Evolutionary conservation across 2,797 vertebrate species (phyloP).

Genomic region (Ctenopoma multispine): DNA sequence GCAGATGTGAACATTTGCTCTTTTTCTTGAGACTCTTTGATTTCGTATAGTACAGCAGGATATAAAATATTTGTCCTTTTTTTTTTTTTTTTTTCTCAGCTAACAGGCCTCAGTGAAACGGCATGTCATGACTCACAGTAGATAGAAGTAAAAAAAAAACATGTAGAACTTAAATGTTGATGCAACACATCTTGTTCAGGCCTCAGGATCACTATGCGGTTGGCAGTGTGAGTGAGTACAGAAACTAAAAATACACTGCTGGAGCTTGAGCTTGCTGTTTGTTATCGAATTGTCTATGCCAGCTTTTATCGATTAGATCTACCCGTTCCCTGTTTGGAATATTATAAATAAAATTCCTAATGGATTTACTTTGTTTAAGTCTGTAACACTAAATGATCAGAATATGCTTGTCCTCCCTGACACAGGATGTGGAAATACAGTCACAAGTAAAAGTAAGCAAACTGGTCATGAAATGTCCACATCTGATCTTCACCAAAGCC

Average conservation of each 20-base stretch:
- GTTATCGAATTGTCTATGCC: conserved; percentile 18
- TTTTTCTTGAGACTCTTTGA: conserved; percentile 18
- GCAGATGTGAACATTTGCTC: conserved; percentile 23
- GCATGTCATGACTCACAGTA: conserved; percentile 34
- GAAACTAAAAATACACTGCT: neutral
- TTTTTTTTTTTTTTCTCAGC: neutral
- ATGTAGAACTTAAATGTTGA: conserved; percentile 25
- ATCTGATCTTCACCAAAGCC: no score
- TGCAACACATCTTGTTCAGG: conserved; percentile 35
- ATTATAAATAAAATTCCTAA: conserved; percentile 46
- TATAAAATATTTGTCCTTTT: conserved; percentile 16
- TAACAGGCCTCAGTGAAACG: conserved; percentile 17
- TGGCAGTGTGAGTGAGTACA: neutral
- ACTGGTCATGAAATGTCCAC: no score
- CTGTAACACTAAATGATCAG: neutral
- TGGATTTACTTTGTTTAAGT: conserved; percentile 20
- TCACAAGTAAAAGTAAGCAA: no score
- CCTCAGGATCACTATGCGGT: conserved; percentile 31
- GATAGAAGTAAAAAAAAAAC: conserved; percentile 21
- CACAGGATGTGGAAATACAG: neutral
- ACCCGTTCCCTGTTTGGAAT: conserved; percentile 38
- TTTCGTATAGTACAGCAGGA: conserved; percentile 10
- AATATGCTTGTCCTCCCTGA: neutral
- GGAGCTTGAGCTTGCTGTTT: conserved; percentile 20
- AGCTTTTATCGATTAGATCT: conserved; percentile 12